Base-by-base conservation (phyloP, 2,888 invertebrate genomes). In the Leptinotarsa peninsularis region DNA sequence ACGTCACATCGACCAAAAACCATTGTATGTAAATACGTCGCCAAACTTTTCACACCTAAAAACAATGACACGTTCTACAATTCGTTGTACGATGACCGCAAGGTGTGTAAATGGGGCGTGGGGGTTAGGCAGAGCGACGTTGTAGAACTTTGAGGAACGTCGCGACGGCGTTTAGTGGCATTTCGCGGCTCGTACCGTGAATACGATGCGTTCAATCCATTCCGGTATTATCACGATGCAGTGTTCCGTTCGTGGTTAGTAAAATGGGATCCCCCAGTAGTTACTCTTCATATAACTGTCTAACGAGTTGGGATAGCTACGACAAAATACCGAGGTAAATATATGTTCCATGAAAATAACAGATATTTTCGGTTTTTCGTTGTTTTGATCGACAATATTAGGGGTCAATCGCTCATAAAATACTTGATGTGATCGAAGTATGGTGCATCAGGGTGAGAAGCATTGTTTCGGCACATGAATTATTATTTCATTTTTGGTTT, bases 221-320 rank as follows among this genome's bases (percentile, higher is more conserved):
- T 21, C 27, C 43, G 75, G 18, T 15, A 27, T 43, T 21, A 17
- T 58, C 67, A 72, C 69, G 52, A 72, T 78, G 74, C 72, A 71
- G 74, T 77, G 77, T 60, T 71, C 71, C 67, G 49, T 72, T 74
- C 69, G 67, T 72, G 74, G 63, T 75, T 69, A 60, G 68, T 14
- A 69, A 67, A 75, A 93, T 93, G 93, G 91, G 92, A 83, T 88
- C 90, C 84, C 93, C 94, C 83, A 95, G 94, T 90, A 93, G 95
- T 90, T 95, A 95, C 91, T 95, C 94, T 89, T 95, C 95, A 78
- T 96, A 96, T 90, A 96, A 95, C 90, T 96, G 96, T 89, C 91
- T 96, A 86, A 94, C 94, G 79, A 94, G 95, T 88, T 96, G 95
- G 96, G 96, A 96, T 90, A 96, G 95, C 89, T 96, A 96, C 90